Evolutionary conservation across 2,888 invertebrate species (phyloP).

Genomic region (Eucera pruinosa): DNA sequence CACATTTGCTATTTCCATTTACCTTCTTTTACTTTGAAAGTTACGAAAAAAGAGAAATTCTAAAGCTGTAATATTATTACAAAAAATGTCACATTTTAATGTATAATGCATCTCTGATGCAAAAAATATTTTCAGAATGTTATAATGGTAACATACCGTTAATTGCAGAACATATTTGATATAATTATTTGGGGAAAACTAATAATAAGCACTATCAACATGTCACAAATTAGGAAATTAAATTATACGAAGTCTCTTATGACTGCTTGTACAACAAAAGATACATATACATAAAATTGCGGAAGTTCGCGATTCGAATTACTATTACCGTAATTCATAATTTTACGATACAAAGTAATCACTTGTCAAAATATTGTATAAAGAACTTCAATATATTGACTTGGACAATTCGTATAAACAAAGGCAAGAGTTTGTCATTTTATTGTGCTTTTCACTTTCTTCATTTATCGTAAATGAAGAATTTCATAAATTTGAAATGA

Average conservation of each 20-base stretch:
- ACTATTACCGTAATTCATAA: slow-evolving; percentile 2
- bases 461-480: background rate
- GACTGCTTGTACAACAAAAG: slow-evolving; percentile 37
- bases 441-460: slow-evolving; percentile 22
- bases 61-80: background rate
- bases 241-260: slow-evolving; percentile 37
- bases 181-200: no score
- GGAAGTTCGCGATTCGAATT: background rate
- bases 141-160: background rate
- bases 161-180: background rate
- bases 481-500: background rate
- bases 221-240: slow-evolving; percentile 15
- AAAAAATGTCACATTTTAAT: background rate
- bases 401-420: slow-evolving; percentile 8
- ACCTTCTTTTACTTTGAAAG: slow-evolving; percentile 7
- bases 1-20: background rate
- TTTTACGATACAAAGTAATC: slow-evolving; percentile 36
- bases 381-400: slow-evolving; percentile 25
- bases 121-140: background rate
- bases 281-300: slow-evolving; percentile 1
- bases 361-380: slow-evolving; percentile 21
- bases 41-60: slow-evolving; percentile 10
- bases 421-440: slow-evolving; percentile 13
- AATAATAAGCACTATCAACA: slow-evolving; percentile 2
- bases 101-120: slow-evolving; percentile 1